Evolutionary conservation across 2,797 vertebrate genomes (phyloP).

Genomic region (Stomatorhinus walkeri): DNA sequence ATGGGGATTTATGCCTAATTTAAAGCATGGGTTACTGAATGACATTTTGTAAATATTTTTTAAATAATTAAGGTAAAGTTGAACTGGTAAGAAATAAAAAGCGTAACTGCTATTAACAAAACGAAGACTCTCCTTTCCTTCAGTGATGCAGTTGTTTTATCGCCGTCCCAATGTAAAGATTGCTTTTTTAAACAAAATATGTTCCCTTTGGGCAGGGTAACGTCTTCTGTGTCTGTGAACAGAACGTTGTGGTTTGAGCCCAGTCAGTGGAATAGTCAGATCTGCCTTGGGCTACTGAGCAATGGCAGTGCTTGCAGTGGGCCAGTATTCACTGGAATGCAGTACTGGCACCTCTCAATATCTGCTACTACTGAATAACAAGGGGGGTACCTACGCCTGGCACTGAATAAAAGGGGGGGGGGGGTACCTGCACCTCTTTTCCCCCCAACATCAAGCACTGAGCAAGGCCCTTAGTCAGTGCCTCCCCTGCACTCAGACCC

Average conservation of each 20-base stretch:
- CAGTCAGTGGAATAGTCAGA: neutral
- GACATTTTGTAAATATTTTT: constrained; percentile 57
- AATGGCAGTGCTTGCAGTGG: neutral
- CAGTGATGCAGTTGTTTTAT: too few species aligned
- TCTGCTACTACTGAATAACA: neutral
- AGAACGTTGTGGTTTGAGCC: neutral
- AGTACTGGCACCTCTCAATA: neutral
- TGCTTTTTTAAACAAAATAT: neutral
- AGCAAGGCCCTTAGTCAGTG: neutral
- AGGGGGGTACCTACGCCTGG: neutral
- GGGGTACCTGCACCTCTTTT: neutral
- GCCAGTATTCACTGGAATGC: neutral
- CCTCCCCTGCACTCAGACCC: neutral
- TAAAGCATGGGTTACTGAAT: constrained; percentile 41
- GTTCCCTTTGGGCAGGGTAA: neutral
- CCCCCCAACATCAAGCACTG: too few species aligned
- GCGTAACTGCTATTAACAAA: neutral
- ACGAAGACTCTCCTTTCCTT: neutral
- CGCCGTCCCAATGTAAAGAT: neutral
- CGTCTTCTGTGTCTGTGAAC: neutral
- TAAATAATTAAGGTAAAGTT: constrained; percentile 41
- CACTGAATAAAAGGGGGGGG: neutral
- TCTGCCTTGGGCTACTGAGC: neutral
- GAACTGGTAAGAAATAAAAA: constrained; percentile 31
- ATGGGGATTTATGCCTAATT: constrained; percentile 57